phyloP scores from a whole-genome alignment of 2,888 invertebrate genomes.

The Agrochola macilenta region DNA sequence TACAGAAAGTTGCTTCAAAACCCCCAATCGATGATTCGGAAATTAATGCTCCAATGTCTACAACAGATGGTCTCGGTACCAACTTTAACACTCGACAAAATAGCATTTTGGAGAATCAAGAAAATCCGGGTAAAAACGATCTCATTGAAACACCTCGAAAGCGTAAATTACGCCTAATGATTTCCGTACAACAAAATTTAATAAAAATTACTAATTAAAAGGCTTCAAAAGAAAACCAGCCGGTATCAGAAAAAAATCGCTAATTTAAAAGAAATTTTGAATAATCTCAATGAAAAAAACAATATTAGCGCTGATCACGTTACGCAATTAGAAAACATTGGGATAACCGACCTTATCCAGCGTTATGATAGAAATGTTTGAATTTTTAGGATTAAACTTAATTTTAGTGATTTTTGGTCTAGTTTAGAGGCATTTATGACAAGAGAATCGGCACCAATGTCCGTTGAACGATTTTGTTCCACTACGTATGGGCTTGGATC shows the following conservation, averaged over 20 bases:
- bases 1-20: neutral
- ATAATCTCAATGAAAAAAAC: slow-evolving; percentile 2
- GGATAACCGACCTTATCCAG: slow-evolving; percentile 4
- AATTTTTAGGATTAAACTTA: slow-evolving; percentile 30
- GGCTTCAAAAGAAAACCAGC: slow-evolving; percentile 4
- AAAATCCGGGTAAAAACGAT: slow-evolving; percentile 7
- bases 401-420: no score
- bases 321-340: neutral
- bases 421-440: no score
- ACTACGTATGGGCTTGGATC: no score
- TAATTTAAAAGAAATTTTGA: neutral
- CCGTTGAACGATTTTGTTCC: no score
- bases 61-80: neutral
- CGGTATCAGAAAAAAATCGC: slow-evolving; percentile 8
- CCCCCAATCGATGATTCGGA: slow-evolving; percentile 1
- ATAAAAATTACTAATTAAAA: neutral
- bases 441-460: no score
- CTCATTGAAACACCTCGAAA: slow-evolving; percentile 11
- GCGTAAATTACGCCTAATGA: slow-evolving; percentile 9
- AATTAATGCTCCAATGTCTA: neutral
- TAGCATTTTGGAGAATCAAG: slow-evolving; percentile 4
- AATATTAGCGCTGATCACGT: neutral
- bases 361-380: slow-evolving; percentile 10
- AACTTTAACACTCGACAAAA: neutral
- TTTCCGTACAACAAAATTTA: slow-evolving; percentile 2